A percentile compares a stretch with the other conserved stretches of the same genome.
Conservation (phyloP, 1,140 invertebrate species). For the Ceratina australensis region DNA sequence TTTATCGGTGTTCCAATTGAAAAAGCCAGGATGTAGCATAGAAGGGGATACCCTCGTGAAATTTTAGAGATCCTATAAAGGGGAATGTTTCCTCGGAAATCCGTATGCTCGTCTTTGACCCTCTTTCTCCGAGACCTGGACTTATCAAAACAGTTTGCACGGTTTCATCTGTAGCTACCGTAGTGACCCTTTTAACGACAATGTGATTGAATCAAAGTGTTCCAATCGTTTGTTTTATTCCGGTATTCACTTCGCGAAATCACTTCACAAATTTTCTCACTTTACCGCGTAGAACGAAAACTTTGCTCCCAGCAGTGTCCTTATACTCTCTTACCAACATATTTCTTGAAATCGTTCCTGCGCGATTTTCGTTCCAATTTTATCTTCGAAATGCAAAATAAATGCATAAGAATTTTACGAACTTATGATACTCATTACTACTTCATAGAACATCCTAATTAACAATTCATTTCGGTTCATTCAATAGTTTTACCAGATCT, state of each 20-base stretch:
- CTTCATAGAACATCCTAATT: no score
- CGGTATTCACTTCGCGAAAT: slow-evolving; percentile 34
- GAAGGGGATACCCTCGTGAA: slow-evolving; percentile 57
- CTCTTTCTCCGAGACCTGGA: neutral
- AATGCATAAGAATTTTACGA: no score
- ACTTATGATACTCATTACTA: no score
- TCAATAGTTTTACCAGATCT: no score
- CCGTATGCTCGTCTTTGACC: slow-evolving; percentile 55
- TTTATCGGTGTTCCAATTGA: slow-evolving; percentile 6
- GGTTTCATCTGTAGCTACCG: slow-evolving; percentile 28
- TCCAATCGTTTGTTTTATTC: slow-evolving; percentile 27
- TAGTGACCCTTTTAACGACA: slow-evolving; percentile 47
- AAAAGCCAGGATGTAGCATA: slow-evolving; percentile 20
- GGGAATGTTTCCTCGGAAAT: slow-evolving; percentile 64
- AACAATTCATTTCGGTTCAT: no score
- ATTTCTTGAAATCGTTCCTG: neutral
- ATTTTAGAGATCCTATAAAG: slow-evolving; percentile 66
- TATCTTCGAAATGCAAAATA: no score
- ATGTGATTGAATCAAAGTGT: slow-evolving; percentile 55
- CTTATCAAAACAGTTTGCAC: slow-evolving; percentile 58
- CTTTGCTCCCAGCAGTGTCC: neutral
- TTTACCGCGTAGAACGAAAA: neutral
- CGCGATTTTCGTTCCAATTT: neutral
- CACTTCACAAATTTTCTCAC: slow-evolving; percentile 14
- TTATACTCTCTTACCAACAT: no score